These are phyloP conservation scores for Branchellion lobata DNA, from an alignment of 2,888 invertebrate genomes.

Conservation along the genomic window DNA sequence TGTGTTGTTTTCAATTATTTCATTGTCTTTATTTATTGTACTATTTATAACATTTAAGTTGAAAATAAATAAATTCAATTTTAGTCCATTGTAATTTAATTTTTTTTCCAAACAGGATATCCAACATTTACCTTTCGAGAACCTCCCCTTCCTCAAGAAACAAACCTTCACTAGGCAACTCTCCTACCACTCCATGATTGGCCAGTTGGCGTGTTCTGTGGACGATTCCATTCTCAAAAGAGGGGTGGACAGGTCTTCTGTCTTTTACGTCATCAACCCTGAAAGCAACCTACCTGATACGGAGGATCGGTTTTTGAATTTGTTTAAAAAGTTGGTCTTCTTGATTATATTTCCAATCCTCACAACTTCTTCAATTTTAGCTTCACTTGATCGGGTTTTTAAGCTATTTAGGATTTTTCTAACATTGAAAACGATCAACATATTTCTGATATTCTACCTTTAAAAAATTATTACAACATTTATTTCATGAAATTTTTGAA, in stretches of 20 bases:
- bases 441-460: too few relatives aligned
- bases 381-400: too few relatives aligned
- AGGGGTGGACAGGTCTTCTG: slow-evolving; percentile 65
- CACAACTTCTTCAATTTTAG: too few relatives aligned
- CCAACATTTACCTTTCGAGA: slow-evolving; percentile 80
- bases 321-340: slow-evolving; percentile 56
- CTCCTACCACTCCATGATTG: slow-evolving; percentile 65
- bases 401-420: too few relatives aligned
- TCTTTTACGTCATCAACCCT: slow-evolving; percentile 72
- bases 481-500: not conserved
- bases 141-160: slow-evolving; percentile 69
- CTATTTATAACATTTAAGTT: too few relatives aligned
- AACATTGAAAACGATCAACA: too few relatives aligned
- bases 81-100: too few relatives aligned
- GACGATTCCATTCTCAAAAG: slow-evolving; percentile 43
- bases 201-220: slow-evolving; percentile 52
- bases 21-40: too few relatives aligned
- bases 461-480: too few relatives aligned
- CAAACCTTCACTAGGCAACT: slow-evolving; percentile 76
- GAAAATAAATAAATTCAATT: too few relatives aligned
- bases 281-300: slow-evolving; percentile 70
- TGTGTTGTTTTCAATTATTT: too few relatives aligned
- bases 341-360: too few relatives aligned
- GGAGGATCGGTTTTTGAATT: slow-evolving; percentile 64
- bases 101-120: slow-evolving; percentile 67